phyloP scores from a whole-genome alignment of 2,797 vertebrate genomes.

The Anomalospiza imberbis region DNA sequence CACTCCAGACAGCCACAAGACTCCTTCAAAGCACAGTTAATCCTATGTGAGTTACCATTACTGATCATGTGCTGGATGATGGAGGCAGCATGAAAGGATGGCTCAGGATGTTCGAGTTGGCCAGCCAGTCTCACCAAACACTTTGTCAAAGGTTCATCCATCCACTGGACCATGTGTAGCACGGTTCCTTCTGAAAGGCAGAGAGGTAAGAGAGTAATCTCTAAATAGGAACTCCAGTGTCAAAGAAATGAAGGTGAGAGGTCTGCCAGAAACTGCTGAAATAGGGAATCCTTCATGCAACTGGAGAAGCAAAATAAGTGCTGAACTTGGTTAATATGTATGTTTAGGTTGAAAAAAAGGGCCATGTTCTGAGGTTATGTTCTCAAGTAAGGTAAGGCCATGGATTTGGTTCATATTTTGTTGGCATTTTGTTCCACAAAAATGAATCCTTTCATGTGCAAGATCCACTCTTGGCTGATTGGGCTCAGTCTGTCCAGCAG shows the following conservation, averaged over 20 bases:
- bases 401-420: neutral
- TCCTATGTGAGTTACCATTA: conserved; percentile 48
- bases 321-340: neutral
- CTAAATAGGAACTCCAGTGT: neutral
- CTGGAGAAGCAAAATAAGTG: neutral
- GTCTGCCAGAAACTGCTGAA: neutral
- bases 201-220: neutral
- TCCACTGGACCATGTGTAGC: conserved; percentile 31
- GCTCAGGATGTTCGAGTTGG: conserved; percentile 45
- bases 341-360: neutral
- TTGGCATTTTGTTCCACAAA: neutral
- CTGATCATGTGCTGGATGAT: conserved; percentile 44
- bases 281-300: neutral
- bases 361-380: neutral
- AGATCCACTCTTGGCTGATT: neutral
- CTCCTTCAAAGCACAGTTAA: neutral
- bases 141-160: conserved; percentile 49
- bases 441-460: neutral
- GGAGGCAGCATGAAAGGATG: conserved; percentile 65
- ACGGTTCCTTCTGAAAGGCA: conserved; percentile 44
- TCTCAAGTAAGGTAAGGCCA: neutral
- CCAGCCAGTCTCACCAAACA: conserved; percentile 62
- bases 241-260: neutral
- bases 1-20: neutral
- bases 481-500: neutral